These are phyloP conservation scores for Ditula angustiorana DNA, from an alignment of 2,888 invertebrate genomes.

Conservation along the genomic window DNA sequence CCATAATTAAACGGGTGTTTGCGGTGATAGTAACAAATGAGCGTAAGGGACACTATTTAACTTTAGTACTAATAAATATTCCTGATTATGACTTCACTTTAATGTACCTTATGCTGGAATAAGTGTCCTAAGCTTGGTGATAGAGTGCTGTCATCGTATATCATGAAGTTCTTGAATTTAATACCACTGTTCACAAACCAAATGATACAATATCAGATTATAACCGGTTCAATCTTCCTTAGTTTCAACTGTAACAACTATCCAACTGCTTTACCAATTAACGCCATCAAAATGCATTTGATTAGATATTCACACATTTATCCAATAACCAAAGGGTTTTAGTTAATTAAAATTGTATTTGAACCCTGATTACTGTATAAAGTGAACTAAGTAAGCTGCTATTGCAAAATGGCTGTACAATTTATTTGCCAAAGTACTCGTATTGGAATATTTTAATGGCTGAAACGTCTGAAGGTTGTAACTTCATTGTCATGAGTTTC, in stretches of 20 bases:
- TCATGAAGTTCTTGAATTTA: neutral
- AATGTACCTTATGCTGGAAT: too few species aligned
- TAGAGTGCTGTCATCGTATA: neutral
- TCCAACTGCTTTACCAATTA: neutral
- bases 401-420: neutral
- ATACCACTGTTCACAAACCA: conserved; percentile 29
- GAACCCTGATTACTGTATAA: neutral
- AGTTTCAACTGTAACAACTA: neutral
- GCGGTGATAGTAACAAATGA: too few species aligned
- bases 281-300: neutral
- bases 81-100: too few species aligned
- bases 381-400: neutral
- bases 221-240: too few species aligned
- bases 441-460: neutral
- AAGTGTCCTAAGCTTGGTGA: neutral
- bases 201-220: neutral
- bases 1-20: too few species aligned
- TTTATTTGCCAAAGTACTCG: neutral
- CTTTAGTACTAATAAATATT: too few species aligned
- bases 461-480: neutral
- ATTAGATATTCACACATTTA: neutral
- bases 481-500: neutral
- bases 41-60: too few species aligned
- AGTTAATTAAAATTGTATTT: neutral
- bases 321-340: neutral